Evolutionary conservation across 2,113 vertebrate species (phyloP).

Genomic region (Atlantisia rogersi): DNA sequence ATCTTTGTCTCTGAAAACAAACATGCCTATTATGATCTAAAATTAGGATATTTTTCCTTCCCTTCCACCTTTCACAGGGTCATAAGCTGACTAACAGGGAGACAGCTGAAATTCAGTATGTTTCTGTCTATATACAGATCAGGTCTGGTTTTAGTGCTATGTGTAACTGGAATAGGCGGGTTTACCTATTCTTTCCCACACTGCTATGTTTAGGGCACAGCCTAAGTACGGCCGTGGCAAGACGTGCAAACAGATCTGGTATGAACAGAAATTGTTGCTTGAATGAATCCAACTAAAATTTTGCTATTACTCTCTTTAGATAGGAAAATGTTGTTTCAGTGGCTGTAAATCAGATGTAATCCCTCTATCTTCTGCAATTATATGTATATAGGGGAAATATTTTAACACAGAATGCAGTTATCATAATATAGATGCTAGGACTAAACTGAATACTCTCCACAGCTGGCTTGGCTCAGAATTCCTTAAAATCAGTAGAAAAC

Average conservation of each 20-base stretch:
- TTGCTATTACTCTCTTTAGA: background rate
- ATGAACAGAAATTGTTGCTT: background rate
- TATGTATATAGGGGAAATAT: background rate
- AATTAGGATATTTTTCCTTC: conserved; percentile 52
- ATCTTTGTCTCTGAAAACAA: conserved; percentile 35
- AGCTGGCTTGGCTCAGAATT: background rate
- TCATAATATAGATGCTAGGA: background rate
- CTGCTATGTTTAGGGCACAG: background rate
- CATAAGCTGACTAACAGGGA: background rate
- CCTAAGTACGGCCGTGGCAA: background rate
- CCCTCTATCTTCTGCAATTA: background rate
- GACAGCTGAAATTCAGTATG: background rate
- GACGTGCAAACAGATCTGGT: background rate
- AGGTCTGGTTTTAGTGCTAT: background rate
- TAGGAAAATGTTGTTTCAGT: background rate
- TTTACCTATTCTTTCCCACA: background rate
- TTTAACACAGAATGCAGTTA: background rate
- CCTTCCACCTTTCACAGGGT: conserved; percentile 3
- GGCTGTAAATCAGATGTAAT: background rate
- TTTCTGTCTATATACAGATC: conserved; percentile 7
- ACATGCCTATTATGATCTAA: conserved; percentile 59
- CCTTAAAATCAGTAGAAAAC: background rate
- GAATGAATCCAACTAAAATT: background rate
- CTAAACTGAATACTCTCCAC: background rate
- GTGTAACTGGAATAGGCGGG: background rate